These are phyloP conservation scores for Solenodon paradoxus DNA, from an alignment of 2,113 vertebrate genomes.

Conservation along the genomic window DNA sequence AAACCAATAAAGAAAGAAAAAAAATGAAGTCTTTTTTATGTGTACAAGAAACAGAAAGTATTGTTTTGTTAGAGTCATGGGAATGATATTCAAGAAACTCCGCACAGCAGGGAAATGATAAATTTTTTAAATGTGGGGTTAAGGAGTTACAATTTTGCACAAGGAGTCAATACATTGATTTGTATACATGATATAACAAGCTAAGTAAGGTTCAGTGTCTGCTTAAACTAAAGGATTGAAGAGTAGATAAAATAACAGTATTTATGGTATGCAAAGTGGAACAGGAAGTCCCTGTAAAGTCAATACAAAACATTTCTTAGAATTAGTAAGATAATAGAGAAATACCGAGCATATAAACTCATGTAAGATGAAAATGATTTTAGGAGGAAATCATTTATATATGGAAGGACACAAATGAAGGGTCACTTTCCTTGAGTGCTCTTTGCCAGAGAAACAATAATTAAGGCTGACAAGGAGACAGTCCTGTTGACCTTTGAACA, in stretches of 20 bases:
- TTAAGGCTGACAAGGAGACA: neutral
- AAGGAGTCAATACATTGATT: neutral
- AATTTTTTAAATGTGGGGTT: neutral
- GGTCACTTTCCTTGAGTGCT: neutral
- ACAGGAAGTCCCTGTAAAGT: neutral
- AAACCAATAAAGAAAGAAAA: neutral
- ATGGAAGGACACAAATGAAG: neutral
- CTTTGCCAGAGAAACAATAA: neutral
- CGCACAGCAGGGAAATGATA: neutral
- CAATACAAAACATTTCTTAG: neutral
- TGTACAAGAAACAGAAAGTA: neutral
- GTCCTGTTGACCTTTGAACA: no score
- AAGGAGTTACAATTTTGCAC: neutral
- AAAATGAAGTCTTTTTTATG: neutral
- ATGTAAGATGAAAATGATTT: neutral
- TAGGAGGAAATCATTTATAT: neutral
- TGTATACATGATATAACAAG: accelerated
- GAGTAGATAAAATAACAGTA: neutral
- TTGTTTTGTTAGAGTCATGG: neutral
- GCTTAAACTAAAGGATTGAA: neutral
- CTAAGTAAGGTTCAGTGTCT: neutral
- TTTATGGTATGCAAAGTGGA: neutral
- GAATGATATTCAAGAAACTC: neutral
- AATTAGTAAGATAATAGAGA: neutral
- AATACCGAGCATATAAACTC: no score